Base-by-base conservation (phyloP, 92 coral and sea anemone genomes). In the Bergia sp. region DNA sequence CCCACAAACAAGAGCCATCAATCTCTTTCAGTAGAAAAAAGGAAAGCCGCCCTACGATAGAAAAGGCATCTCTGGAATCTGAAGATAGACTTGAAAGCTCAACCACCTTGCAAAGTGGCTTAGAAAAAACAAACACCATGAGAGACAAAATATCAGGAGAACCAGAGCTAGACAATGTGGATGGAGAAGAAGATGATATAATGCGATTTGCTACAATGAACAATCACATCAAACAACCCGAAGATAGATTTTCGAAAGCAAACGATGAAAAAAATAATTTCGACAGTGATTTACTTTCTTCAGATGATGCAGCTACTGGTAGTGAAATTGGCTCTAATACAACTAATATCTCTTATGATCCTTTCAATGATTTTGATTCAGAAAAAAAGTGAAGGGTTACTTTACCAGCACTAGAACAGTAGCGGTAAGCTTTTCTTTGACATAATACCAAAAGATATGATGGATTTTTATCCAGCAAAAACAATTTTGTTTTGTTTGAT, bases 141-240 rank as follows among this genome's bases (percentile, higher is more conserved):
- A 36, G 21, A 29, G 67, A 45, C 4, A 66, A 44, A 15, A 36
- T 71, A 37, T 84, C 87, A 29, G 87, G 79, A n/a, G 66, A 69
- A 49, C 50, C 87, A 49, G 77, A 66, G 10, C 29, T 82, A n/a
- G 79, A 84, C 79, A 45, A 71, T 84, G 66, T 84, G 45, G 42
- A 38, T 42, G 77, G 39, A 61, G 79, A 12, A 47, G 79, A 71
- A 43, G 29, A 45, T 3, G 87, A 84, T 18, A 84, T 72, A 2
- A 84, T 84, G 87, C 79, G 53, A 40, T 84, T 44, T 71, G 79
- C 87, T 69, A 7, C 64, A 44, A 3, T 29, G 58, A 45, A 69
- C 21, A 37, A 44, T 45, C 44, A 13, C 13, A 65, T 12, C 47
- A 67, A 36, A 45, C 55, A 39, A 45, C 20, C 41, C 4, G 37